Evolutionary conservation across 2,797 vertebrate species (phyloP).

Genomic region (Centroberyx gerrardi): DNA sequence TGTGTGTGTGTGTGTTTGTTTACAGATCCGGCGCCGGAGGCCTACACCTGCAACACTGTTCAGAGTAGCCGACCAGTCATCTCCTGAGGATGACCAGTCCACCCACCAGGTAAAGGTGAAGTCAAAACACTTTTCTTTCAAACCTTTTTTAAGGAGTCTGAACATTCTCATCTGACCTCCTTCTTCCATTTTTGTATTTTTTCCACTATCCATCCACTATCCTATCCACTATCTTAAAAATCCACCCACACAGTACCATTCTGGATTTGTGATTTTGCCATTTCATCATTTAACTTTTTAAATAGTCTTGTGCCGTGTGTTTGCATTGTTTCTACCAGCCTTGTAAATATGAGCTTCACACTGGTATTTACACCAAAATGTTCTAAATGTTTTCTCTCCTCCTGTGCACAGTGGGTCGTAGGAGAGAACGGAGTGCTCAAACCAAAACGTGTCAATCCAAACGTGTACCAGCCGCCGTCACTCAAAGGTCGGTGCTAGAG

Average conservation of each 20-base stretch:
- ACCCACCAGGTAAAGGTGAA: constrained; percentile 91
- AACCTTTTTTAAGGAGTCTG: constrained; percentile 19
- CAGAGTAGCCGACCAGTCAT: constrained; percentile 93
- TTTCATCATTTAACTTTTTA: background rate
- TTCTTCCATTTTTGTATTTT: background rate
- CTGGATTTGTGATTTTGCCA: background rate
- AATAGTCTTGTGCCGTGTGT: background rate
- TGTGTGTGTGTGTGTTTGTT: constrained; percentile 46
- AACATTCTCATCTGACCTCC: constrained; percentile 5
- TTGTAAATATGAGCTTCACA: background rate
- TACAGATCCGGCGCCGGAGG: constrained; percentile 93
- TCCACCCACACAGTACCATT: background rate
- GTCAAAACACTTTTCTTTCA: constrained; percentile 50
- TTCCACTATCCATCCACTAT: no score
- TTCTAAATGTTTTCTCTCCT: background rate
- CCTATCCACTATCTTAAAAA: background rate
- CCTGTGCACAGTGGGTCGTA: constrained; percentile 87
- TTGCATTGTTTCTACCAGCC: background rate
- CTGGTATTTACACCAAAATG: background rate
- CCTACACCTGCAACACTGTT: constrained; percentile 98
- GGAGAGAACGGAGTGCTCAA: constrained; percentile 95
- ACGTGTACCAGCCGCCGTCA: constrained; percentile 95
- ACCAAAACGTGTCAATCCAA: constrained; percentile 93
- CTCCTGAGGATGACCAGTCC: constrained; percentile 92
- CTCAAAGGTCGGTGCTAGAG: constrained; percentile 90